phyloP scores from a whole-genome alignment of 1,140 invertebrate genomes.

The Dryas iulia region DNA sequence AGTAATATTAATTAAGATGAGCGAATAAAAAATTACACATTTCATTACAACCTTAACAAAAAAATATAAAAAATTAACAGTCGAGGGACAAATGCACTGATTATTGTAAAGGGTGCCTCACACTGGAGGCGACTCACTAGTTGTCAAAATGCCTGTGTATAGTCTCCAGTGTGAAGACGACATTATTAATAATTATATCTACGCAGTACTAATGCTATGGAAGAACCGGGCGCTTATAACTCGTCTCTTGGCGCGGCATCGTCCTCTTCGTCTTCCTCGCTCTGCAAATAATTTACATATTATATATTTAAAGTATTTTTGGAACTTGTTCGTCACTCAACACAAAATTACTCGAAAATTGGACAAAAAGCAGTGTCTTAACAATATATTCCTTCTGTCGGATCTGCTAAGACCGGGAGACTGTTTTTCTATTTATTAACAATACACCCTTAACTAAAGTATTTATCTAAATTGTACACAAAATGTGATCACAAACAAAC shows the following conservation, averaged over 20 bases:
- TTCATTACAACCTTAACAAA: constrained; percentile 52
- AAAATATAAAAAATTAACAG: constrained; percentile 43
- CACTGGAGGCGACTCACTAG: background rate
- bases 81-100: constrained; percentile 62
- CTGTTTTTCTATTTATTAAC: no score
- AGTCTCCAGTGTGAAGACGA: constrained; percentile 7
- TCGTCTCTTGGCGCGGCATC: constrained; percentile 64
- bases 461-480: no score
- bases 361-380: no score
- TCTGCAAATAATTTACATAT: constrained; percentile 48
- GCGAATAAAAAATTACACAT: constrained; percentile 5
- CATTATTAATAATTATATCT: constrained; percentile 39
- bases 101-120: constrained; percentile 9
- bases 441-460: no score
- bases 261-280: constrained; percentile 69
- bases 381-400: no score
- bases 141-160: background rate
- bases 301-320: constrained; percentile 14
- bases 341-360: constrained; percentile 8
- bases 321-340: background rate
- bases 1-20: background rate
- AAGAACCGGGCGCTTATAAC: constrained; percentile 63
- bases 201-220: constrained; percentile 64
- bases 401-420: no score
- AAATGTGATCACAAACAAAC: no score